Base-by-base conservation (phyloP, 2,888 invertebrate genomes). In the Meloe dianella region DNA sequence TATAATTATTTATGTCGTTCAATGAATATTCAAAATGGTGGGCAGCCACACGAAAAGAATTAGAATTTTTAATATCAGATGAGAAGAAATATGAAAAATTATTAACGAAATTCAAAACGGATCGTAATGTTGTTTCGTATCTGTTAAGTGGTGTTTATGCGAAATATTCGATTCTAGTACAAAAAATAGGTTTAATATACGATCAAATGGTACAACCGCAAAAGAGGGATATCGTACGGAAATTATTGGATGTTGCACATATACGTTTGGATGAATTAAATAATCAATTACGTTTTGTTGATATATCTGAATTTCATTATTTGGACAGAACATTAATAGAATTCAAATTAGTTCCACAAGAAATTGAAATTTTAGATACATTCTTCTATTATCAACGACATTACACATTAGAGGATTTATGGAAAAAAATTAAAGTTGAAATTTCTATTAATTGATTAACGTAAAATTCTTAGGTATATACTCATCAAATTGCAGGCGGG, bases 311-410 rank as follows among this genome's bases (percentile, higher is more conserved):
- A 77, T 89, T 85, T 75, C 92, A 91, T 61, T 93, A 91, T 82
- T 87, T 91, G 60, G 93, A 94, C 77, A 90, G 91, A 74, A 87
- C 89, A 30, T 79, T 92, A 60, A 86, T 90, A 61, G 89, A 91
- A 82, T 81, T 92, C 79, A 89, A 92, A 69, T 85, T 92, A 71
- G 86, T 90, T 22, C 93, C 93, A 0, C 84, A 88, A 47, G 88
- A 90, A 68, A 80, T 91, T n/a, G 86, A 89, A 79, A 85, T 91
- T 63, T 75, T 87, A n/a, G 86, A 89, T 68, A 89, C 91, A 0
- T 85, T 85, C 67, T 66, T 91, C 87, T 81, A 91, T 87, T 82
- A 85, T 87, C 70, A 86, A 84, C 73, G 91, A 88, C 82, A 86
- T 84, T 76, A 76, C 8, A 71, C 77, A n/a, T 71, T 82, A 14